These are phyloP conservation scores for Dendropsophus ebraccatus DNA, from an alignment of 2,113 vertebrate species.

Conservation along the genomic window DNA sequence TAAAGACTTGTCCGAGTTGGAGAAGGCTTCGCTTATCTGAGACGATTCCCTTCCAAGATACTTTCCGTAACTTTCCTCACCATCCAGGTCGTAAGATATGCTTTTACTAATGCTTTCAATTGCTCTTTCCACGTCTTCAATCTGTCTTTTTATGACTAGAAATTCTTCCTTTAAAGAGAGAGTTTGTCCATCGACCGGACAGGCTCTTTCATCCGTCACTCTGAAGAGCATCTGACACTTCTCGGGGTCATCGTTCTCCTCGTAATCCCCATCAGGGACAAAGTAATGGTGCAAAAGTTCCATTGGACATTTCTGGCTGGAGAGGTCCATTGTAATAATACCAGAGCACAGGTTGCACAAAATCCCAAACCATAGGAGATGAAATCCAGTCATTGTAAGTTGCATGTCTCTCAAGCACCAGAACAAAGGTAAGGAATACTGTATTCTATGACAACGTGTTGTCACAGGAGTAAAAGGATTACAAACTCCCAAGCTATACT, in stretches of 20 bases:
- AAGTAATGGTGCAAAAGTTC: constrained; percentile 96
- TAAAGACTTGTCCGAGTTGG: constrained; percentile 91
- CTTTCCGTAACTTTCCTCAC: constrained; percentile 92
- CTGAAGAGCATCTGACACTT: constrained; percentile 95
- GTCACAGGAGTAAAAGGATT: background rate
- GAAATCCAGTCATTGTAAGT: constrained; percentile 66
- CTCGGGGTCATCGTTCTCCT: constrained; percentile 97
- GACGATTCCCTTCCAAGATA: constrained; percentile 89
- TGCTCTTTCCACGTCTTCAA: constrained; percentile 94
- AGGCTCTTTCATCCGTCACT: constrained; percentile 87
- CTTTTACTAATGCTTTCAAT: constrained; percentile 90
- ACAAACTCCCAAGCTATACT: background rate
- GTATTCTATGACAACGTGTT: background rate
- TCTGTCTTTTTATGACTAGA: constrained; percentile 87
- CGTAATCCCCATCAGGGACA: constrained; percentile 94
- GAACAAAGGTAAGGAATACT: background rate
- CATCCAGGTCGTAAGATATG: constrained; percentile 95
- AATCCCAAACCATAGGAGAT: constrained; percentile 66
- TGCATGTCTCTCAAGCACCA: background rate
- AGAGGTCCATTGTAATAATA: constrained; percentile 86
- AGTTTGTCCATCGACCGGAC: constrained; percentile 71
- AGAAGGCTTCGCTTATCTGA: constrained; percentile 93
- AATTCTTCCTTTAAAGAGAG: constrained; percentile 88
- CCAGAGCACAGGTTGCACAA: constrained; percentile 70
- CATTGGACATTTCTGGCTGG: constrained; percentile 97